phyloP scores from a whole-genome alignment of 2,113 vertebrate species.

The Nothobranchius kuhntae region DNA sequence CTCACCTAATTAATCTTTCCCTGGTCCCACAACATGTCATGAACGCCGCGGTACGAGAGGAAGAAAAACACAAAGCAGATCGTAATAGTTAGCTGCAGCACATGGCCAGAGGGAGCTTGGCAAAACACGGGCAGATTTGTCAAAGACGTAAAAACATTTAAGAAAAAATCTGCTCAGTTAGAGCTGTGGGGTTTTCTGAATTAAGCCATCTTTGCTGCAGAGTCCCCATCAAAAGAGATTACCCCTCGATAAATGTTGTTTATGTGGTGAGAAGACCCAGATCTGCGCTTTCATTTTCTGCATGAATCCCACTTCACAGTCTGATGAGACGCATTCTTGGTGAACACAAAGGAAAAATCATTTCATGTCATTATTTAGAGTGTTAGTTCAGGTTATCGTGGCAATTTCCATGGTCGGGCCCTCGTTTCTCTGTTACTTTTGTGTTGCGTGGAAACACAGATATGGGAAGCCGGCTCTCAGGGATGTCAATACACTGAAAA shows the following conservation, averaged over 20 bases:
- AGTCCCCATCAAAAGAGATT: slow-evolving; percentile 75
- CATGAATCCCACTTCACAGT: slow-evolving; percentile 60
- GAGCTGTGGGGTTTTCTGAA: slow-evolving; percentile 54
- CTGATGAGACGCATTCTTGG: slow-evolving; percentile 64
- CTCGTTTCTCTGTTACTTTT: slow-evolving; percentile 60
- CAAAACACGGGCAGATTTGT: slow-evolving; percentile 71
- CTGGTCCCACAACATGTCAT: slow-evolving; percentile 74
- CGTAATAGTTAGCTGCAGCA: slow-evolving; percentile 63
- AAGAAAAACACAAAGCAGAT: slow-evolving; percentile 72
- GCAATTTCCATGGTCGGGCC: slow-evolving; percentile 72
- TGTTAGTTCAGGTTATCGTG: slow-evolving; percentile 74
- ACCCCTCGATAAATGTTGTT: slow-evolving; percentile 73
- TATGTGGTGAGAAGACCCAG: slow-evolving; percentile 63
- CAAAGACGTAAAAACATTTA: slow-evolving; percentile 39
- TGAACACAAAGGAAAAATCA: slow-evolving; percentile 73
- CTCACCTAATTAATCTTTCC: slow-evolving; percentile 77
- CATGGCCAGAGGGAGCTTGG: slow-evolving; percentile 70
- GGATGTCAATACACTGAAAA: slow-evolving; percentile 63
- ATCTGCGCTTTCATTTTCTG: slow-evolving; percentile 70
- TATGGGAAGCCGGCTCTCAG: slow-evolving; percentile 53
- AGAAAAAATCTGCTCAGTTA: slow-evolving; percentile 36
- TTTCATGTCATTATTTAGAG: slow-evolving; percentile 74
- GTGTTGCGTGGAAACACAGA: slow-evolving; percentile 57
- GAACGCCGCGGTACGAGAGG: slow-evolving; percentile 63
- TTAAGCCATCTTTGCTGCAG: slow-evolving; percentile 72